These are phyloP conservation scores for Porites australiensis DNA, from an alignment of 64 coral and sea anemone species.

Conservation along the genomic window DNA sequence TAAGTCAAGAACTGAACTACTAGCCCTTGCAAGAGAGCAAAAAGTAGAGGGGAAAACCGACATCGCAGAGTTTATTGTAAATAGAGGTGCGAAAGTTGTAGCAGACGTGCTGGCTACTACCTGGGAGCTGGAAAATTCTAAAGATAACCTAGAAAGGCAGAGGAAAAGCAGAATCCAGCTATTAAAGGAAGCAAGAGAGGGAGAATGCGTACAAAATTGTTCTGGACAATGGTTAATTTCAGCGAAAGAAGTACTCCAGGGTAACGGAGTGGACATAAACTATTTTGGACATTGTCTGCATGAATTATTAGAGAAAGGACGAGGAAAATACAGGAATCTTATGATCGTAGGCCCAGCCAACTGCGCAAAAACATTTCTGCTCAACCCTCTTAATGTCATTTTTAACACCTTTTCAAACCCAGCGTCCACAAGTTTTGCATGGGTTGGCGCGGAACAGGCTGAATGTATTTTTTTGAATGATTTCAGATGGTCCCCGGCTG, in stretches of 20 bases:
- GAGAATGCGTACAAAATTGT: background rate
- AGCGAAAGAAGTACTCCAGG: background rate
- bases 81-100: background rate
- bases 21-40: background rate
- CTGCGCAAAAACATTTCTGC: slow-evolving; percentile 32
- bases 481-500: slow-evolving; percentile 19
- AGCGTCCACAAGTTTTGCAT: slow-evolving; percentile 39
- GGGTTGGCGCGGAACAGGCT: slow-evolving; percentile 45
- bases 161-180: background rate
- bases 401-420: slow-evolving; percentile 55
- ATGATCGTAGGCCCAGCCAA: slow-evolving; percentile 12
- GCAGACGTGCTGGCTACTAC: background rate
- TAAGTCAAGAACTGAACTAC: background rate
- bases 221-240: background rate
- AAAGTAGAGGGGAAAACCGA: background rate
- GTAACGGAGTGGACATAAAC: background rate
- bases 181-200: background rate
- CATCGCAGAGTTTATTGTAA: slow-evolving; percentile 1
- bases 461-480: slow-evolving; percentile 49
- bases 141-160: background rate
- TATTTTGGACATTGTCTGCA: background rate
- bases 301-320: slow-evolving; percentile 37
- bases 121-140: background rate
- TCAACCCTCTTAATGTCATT: slow-evolving; percentile 44
- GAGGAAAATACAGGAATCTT: slow-evolving; percentile 60